phyloP scores from a whole-genome alignment of 2,888 invertebrate species.

The Drosophila macrothrix region DNA sequence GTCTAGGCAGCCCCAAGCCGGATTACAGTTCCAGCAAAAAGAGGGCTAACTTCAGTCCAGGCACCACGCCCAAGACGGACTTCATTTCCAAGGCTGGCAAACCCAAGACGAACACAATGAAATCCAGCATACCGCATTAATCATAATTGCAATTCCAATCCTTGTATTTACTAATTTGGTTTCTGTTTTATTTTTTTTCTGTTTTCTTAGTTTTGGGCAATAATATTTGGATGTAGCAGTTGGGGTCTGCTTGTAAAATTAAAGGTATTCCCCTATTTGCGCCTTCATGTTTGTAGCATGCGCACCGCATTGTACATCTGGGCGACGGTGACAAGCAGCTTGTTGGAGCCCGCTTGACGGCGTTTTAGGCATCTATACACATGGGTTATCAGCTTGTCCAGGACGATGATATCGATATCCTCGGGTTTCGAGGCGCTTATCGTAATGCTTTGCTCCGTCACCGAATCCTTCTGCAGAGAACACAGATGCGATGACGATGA shows the following conservation, averaged over 20 bases:
- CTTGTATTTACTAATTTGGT: constrained; percentile 22
- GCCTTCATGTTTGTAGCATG: constrained; percentile 68
- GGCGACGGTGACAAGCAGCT: constrained; percentile 85
- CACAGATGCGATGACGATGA: neutral
- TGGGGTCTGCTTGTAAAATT: constrained; percentile 29
- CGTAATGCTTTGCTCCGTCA: constrained; percentile 58
- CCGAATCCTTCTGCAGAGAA: constrained; percentile 51
- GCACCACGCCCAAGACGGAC: neutral
- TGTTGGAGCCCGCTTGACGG: constrained; percentile 75
- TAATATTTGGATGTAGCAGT: constrained; percentile 21
- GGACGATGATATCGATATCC: constrained; percentile 78
- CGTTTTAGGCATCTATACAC: constrained; percentile 84
- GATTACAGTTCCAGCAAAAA: neutral
- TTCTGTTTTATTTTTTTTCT: neutral
- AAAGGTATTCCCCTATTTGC: constrained; percentile 7
- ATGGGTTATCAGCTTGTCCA: constrained; percentile 84
- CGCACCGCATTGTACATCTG: constrained; percentile 86
- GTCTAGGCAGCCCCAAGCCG: neutral
- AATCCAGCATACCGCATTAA: constrained; percentile 7
- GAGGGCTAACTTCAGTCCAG: neutral
- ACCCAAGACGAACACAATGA: neutral
- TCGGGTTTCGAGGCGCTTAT: constrained; percentile 80
- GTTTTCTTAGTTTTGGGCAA: constrained; percentile 6
- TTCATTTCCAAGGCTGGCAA: neutral
- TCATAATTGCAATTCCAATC: constrained; percentile 5